Percentiles rank a stretch among this genome's conserved stretches.
Evolutionary conservation across 2,113 vertebrate species (phyloP).

Genomic region (Spheniscus mendiculus): DNA sequence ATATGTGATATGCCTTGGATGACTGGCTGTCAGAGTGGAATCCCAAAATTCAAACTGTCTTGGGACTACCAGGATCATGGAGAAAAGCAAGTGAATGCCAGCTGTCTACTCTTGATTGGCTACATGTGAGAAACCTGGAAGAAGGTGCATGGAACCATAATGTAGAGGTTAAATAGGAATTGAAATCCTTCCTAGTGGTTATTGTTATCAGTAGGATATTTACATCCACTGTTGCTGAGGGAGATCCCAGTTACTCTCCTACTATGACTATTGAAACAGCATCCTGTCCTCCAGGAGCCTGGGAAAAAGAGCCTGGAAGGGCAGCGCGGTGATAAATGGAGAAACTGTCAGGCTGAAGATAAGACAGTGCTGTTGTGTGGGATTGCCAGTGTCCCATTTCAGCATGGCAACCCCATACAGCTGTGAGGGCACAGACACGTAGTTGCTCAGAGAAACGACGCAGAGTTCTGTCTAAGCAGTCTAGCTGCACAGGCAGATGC

Average conservation of each 20-base stretch:
- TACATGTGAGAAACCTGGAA: neutral
- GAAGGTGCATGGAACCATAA: neutral
- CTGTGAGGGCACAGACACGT: rapidly evolving
- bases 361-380: neutral
- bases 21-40: neutral
- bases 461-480: neutral
- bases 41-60: neutral
- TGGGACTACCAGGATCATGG: neutral
- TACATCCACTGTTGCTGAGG: neutral
- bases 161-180: neutral
- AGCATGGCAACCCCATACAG: neutral
- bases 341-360: neutral
- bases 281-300: neutral
- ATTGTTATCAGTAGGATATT: neutral
- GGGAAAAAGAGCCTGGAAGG: neutral
- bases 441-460: neutral
- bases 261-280: neutral
- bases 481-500: neutral
- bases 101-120: neutral
- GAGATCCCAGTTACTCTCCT: neutral
- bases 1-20: neutral
- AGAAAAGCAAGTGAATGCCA: neutral
- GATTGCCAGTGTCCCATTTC: neutral
- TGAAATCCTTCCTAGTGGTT: neutral
- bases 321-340: neutral